Base-by-base conservation (phyloP, 2,888 invertebrate genomes). In the Apodemia duryi region DNA sequence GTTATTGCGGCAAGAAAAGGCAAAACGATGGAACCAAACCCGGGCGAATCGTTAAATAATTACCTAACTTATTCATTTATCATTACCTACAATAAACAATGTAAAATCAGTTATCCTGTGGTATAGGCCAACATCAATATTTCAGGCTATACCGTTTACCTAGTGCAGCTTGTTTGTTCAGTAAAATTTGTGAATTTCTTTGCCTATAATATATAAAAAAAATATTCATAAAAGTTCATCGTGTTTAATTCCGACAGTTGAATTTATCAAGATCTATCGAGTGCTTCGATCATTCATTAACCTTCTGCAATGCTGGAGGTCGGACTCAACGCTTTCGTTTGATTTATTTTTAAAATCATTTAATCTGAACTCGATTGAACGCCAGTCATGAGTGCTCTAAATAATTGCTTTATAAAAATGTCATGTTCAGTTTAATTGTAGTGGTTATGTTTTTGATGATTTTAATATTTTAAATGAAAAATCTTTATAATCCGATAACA, bases 261-360 rank as follows among this genome's bases (percentile, higher is more conserved):
- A 49, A 63, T 63, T 63, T 46, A 65, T 65, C 49, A 61, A 66
- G 64, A 64, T 64, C 64, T 57, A 65, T 69, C 69, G 65, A 62
- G 63, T 67, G 65, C 69, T 66, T 74, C 67, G 73, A 70, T 68
- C 73, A 74, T 87, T 88, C 84, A 86, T 87, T 88, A 88, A 84
- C 80, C 83, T 82, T 77, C 79, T 79, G 80, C 82, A 77, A 79
- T 76, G 77, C 73, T 77, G 75, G 75, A 76, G 76, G 76, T 77
- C 76, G 77, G 78, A 79, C 79, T 83, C 82, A 78, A 80, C 79
- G 81, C 81, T 83, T 81, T 84, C 83, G 87, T 83, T 85, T 85
- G 85, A 85, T 85, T 88, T 89, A 87, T 85, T 88, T 88, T 86
- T 82, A 84, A 88, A 88, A 88, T 86, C 88, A 88, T 87, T 90